Conservation (phyloP, 2,888 invertebrate genomes). For the Syrista parreyssii region DNA sequence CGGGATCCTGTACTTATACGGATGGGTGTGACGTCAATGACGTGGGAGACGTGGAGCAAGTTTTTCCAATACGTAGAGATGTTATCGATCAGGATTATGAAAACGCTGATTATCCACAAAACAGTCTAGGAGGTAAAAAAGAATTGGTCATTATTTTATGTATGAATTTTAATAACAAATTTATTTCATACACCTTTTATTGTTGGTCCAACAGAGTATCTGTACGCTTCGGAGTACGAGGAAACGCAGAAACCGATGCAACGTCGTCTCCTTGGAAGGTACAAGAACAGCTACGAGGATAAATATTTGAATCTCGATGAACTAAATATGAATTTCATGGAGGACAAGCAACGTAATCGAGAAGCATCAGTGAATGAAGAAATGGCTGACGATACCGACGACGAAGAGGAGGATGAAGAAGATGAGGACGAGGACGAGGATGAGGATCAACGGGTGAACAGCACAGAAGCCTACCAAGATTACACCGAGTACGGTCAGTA, state of each 20-base stretch:
- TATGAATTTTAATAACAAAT: neutral
- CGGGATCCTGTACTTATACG: conserved; percentile 33
- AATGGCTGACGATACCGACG: conserved; percentile 17
- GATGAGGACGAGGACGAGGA: conserved; percentile 18
- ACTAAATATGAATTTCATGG: neutral
- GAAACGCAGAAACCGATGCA: neutral
- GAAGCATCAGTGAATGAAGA: conserved; percentile 13
- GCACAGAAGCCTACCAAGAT: conserved; percentile 20
- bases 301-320: neutral
- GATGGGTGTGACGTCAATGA: conserved; percentile 10
- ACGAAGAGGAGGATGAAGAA: conserved; percentile 18
- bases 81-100: neutral
- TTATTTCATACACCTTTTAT: neutral
- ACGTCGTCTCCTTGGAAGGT: conserved; percentile 1
- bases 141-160: neutral
- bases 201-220: too few relatives aligned
- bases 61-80: too few relatives aligned
- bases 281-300: neutral
- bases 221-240: neutral
- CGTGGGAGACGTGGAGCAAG: conserved; percentile 5
- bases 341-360: conserved; percentile 4
- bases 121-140: neutral
- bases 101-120: neutral
- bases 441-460: conserved; percentile 8
- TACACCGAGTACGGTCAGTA: conserved; percentile 53